These are phyloP conservation scores for Aleiodes testaceus DNA, from an alignment of 2,888 invertebrate species.

Conservation along the genomic window DNA sequence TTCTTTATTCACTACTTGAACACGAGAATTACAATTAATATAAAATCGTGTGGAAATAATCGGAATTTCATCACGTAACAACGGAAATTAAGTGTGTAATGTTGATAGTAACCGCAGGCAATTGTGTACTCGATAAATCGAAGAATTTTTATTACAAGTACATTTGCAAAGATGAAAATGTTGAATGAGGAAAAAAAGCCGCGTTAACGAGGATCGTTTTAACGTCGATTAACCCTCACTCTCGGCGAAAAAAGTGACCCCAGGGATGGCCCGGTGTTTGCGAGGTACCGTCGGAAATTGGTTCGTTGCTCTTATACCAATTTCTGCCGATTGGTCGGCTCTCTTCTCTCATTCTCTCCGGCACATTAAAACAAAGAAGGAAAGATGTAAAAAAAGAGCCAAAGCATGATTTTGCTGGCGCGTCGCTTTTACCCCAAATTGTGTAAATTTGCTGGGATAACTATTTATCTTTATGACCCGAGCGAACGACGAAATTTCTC, in stretches of 20 bases:
- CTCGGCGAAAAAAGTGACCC: slow-evolving; percentile 60
- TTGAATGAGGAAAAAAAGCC: slow-evolving; percentile 49
- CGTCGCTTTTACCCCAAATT: slow-evolving; percentile 64
- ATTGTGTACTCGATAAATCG: slow-evolving; percentile 36
- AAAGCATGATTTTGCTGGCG: slow-evolving; percentile 41
- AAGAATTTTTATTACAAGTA: slow-evolving; percentile 31
- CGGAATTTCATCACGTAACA: slow-evolving; percentile 21
- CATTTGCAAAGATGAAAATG: slow-evolving; percentile 39
- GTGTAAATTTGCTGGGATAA: slow-evolving; percentile 71
- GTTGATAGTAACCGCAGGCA: slow-evolving; percentile 15
- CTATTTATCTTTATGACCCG: slow-evolving; percentile 71
- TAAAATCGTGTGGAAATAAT: neutral
- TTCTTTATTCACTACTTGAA: too few species aligned
- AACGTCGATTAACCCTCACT: slow-evolving; percentile 70
- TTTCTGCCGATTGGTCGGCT: slow-evolving; percentile 65
- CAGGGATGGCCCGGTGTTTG: slow-evolving; percentile 62
- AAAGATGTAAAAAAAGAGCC: slow-evolving; percentile 18
- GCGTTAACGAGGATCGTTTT: slow-evolving; percentile 72
- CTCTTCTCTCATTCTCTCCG: slow-evolving; percentile 19
- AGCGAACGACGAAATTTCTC: slow-evolving; percentile 53
- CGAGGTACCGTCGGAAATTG: slow-evolving; percentile 65
- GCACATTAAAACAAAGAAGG: slow-evolving; percentile 22
- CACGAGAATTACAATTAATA: too few species aligned
- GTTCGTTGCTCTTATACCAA: slow-evolving; percentile 67
- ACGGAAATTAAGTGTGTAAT: slow-evolving; percentile 19